These are phyloP conservation scores for Channa argus DNA, from an alignment of 2,113 vertebrate species.

Conservation along the genomic window DNA sequence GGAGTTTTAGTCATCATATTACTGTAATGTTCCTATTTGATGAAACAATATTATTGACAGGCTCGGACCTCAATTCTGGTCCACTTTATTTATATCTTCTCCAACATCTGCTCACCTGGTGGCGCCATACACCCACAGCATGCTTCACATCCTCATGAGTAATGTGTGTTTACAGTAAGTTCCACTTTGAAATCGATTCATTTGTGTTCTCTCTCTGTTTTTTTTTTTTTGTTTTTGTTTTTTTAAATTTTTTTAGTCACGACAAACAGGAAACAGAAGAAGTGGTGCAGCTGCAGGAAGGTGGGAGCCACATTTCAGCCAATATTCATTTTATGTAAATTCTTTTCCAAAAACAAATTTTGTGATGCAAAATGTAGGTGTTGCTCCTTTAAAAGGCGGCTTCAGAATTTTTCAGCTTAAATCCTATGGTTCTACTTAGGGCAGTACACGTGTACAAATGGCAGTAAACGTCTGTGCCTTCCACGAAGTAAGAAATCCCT, in stretches of 20 bases:
- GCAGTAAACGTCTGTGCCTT: no score
- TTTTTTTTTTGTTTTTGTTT: no score
- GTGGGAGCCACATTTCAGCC: conserved; percentile 66
- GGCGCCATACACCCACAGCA: conserved; percentile 19
- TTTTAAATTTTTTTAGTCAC: conserved; percentile 87
- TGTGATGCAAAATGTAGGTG: neutral
- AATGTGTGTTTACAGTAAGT: neutral
- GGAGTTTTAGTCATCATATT: neutral
- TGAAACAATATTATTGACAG: neutral
- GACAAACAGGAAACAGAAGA: conserved; percentile 92
- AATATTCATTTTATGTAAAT: neutral
- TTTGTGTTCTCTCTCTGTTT: neutral
- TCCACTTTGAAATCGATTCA: conserved; percentile 1
- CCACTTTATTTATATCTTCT: conserved; percentile 25
- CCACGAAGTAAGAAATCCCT: no score
- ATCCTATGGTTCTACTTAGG: no score
- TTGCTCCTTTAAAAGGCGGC: neutral
- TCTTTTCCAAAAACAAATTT: neutral
- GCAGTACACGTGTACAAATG: no score
- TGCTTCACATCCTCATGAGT: neutral
- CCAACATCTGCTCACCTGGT: conserved; percentile 14
- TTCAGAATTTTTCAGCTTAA: no score
- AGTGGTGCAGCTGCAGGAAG: conserved; percentile 91
- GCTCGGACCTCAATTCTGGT: neutral
- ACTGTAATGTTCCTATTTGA: neutral